These are phyloP conservation scores for Meteorus sp. DNA, from an alignment of 1,140 invertebrate species.

Conservation along the genomic window DNA sequence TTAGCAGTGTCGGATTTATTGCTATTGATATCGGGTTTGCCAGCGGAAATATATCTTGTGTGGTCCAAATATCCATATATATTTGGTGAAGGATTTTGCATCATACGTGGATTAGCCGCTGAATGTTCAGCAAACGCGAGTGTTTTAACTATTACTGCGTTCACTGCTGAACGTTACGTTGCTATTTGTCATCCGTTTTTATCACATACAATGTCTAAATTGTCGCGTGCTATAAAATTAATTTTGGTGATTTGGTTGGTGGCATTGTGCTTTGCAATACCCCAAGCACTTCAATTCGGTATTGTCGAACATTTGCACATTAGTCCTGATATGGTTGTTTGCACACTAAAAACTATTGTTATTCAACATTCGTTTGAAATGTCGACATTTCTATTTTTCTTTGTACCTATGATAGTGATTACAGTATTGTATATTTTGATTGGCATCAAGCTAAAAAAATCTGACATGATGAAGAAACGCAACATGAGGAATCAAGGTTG, in stretches of 20 bases:
- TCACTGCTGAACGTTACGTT: constrained; percentile 89
- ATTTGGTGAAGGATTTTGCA: constrained; percentile 85
- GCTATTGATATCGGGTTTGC: constrained; percentile 77
- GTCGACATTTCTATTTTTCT: constrained; percentile 85
- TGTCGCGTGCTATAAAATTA: constrained; percentile 70
- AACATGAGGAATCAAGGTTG: constrained; percentile 29
- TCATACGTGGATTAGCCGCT: constrained; percentile 78
- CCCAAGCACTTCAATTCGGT: constrained; percentile 76
- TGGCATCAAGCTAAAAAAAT: constrained; percentile 71
- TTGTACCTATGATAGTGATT: constrained; percentile 83
- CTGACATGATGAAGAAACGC: constrained; percentile 61
- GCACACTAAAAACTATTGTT: constrained; percentile 65
- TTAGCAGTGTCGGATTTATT: constrained; percentile 92
- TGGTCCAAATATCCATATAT: constrained; percentile 88
- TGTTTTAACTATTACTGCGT: constrained; percentile 89
- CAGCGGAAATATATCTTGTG: constrained; percentile 82
- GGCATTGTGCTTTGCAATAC: constrained; percentile 74
- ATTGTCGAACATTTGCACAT: constrained; percentile 58
- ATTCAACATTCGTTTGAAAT: constrained; percentile 78
- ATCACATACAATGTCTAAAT: constrained; percentile 82
- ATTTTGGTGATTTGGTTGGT: constrained; percentile 74
- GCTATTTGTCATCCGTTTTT: constrained; percentile 92
- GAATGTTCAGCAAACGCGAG: constrained; percentile 94
- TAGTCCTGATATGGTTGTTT: constrained; percentile 58
- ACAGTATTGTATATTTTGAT: constrained; percentile 82